Base-by-base conservation (phyloP, 2,888 invertebrate genomes). In the Pterobdella sp. region DNA sequence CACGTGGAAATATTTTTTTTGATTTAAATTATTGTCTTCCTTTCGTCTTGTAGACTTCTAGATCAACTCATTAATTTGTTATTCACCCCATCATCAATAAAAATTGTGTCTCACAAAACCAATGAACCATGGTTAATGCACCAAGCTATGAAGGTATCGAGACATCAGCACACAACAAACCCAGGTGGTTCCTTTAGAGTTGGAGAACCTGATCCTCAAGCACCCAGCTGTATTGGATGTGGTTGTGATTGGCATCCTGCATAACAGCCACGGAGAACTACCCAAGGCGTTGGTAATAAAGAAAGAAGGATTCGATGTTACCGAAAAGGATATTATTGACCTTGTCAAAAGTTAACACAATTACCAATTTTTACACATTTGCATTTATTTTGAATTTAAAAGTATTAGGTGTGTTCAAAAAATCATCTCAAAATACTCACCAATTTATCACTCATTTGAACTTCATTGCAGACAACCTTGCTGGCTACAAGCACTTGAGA, bases 151-250 rank as follows among this genome's bases (percentile, higher is more conserved):
- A n/a, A n/a, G n/a, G n/a, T n/a, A n/a, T n/a, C n/a, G n/a, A n/a
- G n/a, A n/a, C n/a, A n/a, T n/a, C n/a, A n/a, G n/a, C n/a, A n/a
- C n/a, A n/a, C n/a, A n/a, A n/a, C n/a, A n/a, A n/a, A n/a, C n/a
- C n/a, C 68, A 89, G 88, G 92, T 93, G 10, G 88, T 92, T 0
- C 93, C 93, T 0, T 91, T 92, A 0, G 93, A 93, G 85, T 83
- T 93, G 42, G 93, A 93, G 84, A 88, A 89, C 22, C 80, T 93
- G 68, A 82, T 93, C 42, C 84, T 91, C 70, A 88, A 87, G 52
- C 88, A 90, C 84, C 85, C 87, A 0, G 87, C 87, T 74, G 88
- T 93, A 71, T 87, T 87, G 70, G 92, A 93, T 80, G 89, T 87
- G 49, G 92, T 90, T 64, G 92, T 93, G 42, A 87, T 91, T 79